Base-by-base conservation (phyloP, 2,888 invertebrate species). In the Chydorus sphaericus region DNA sequence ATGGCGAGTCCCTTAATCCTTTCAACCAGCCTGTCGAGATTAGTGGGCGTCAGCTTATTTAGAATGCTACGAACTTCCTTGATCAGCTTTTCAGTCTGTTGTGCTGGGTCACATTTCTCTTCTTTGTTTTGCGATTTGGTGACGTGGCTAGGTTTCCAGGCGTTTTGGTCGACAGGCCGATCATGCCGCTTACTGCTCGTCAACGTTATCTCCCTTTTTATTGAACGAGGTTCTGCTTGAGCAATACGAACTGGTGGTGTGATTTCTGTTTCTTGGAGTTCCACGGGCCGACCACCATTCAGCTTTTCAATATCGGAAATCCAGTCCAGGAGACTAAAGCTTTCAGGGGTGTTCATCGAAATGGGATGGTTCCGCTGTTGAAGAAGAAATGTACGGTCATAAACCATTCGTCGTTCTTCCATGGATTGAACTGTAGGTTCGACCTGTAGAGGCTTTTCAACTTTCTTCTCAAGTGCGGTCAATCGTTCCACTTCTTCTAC, bases 41-140 rank as follows among this genome's bases (percentile, higher is more conserved):
- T 93, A 69, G 94, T 89, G 0, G 96, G 94, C 0, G 94, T 96
- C 59, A 96, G 73, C 70, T 94, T 92, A 69, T 94, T 94, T 58
- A 96, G 73, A 61, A 94, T 86, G 65, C 90, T 85, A 61, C 91
- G 78, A 60, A 92, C 85, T 64, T 80, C 81, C 65, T 83, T 85
- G 66, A 85, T 81, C 55, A 92, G 70, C 38, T 83, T 82, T 75
- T 82, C 74, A 62, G 74, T 74, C 10, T 68, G 66, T 10, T 75
- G 72, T 1, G 75, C 75, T 48, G 74, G 73, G 16, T 63, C 63
- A 28, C 33, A 65, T 64, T 50, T 63, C 58, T 44, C 44, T 44
- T 44, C 28, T 50, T 62, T 68, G 1, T 69, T 67, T 48, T 66
- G 70, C 61, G 74, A 61, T 56, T 59, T 76, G 44, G 28, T 55